These are phyloP conservation scores for Eretmodus cyanostictus DNA, from an alignment of 2,113 vertebrate genomes.

Conservation along the genomic window DNA sequence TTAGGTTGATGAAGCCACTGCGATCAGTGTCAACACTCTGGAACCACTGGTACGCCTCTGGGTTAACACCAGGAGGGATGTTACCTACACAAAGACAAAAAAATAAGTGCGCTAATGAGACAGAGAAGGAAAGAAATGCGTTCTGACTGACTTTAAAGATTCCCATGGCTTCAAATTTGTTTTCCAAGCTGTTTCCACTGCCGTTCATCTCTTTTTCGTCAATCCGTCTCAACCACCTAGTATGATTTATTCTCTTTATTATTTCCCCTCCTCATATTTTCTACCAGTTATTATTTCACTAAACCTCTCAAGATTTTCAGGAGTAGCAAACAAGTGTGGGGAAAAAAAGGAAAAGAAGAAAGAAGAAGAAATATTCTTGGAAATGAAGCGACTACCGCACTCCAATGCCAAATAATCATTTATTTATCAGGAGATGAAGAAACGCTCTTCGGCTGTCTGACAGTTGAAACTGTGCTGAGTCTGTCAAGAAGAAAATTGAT, in stretches of 20 bases:
- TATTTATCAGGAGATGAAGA: constrained; percentile 19
- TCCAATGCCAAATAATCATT: background rate
- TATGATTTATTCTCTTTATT: background rate
- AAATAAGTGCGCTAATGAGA: background rate
- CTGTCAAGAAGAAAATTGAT: background rate
- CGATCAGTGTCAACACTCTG: constrained; percentile 81
- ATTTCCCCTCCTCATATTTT: background rate
- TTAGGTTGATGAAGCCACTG: constrained; percentile 86
- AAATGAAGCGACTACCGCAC: background rate
- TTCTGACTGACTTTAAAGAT: background rate
- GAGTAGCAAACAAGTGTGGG: background rate
- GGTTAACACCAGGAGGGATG: constrained; percentile 78
- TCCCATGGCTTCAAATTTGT: background rate
- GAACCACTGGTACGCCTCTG: constrained; percentile 91
- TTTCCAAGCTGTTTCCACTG: background rate
- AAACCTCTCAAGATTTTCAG: background rate
- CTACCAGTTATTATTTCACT: background rate
- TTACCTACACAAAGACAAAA: constrained; percentile 61
- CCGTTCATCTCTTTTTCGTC: background rate
- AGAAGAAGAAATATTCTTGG: background rate
- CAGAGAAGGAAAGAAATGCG: background rate
- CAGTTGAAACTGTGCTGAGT: background rate
- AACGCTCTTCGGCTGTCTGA: background rate
- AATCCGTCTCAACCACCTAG: background rate
- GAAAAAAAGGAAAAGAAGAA: background rate